These are phyloP conservation scores for Temnothorax longispinosus DNA, from an alignment of 1,140 invertebrate species.

Conservation along the genomic window DNA sequence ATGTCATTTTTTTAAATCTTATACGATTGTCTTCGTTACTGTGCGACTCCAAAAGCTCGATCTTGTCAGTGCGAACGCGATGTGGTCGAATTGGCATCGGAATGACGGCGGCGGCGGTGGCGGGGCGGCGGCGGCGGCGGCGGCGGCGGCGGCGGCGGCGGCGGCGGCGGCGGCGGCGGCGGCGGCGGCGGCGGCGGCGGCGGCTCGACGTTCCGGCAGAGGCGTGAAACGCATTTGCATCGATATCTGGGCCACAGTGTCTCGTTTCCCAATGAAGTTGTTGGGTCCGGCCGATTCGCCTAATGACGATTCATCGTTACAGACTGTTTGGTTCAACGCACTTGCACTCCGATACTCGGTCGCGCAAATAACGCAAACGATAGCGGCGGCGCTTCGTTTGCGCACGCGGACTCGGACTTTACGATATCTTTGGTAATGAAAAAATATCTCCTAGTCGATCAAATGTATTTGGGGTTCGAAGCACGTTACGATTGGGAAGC, in stretches of 20 bases:
- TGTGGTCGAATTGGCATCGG: conserved; percentile 35
- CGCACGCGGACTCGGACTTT: background rate
- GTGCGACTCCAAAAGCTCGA: background rate
- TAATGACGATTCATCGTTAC: conserved; percentile 75
- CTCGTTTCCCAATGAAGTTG: conserved; percentile 77
- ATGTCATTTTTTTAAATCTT: background rate
- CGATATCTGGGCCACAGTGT: conserved; percentile 77
- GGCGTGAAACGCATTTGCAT: conserved; percentile 71
- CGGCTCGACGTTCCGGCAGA: conserved; percentile 39
- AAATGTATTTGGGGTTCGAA: conserved; percentile 5
- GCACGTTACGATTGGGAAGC: background rate
- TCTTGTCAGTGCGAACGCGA: background rate
- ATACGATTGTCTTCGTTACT: background rate
- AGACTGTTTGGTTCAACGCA: conserved; percentile 74
- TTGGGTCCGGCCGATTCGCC: conserved; percentile 62
- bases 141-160: conserved; percentile 11
- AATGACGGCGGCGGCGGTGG: background rate
- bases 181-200: conserved; percentile 5
- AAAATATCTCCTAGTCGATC: conserved; percentile 19
- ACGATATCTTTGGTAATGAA: conserved; percentile 34
- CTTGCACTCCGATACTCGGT: conserved; percentile 63
- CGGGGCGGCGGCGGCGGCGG: background rate
- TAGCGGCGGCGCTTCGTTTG: background rate
- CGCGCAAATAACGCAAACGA: conserved; percentile 38
- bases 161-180: background rate